These are phyloP conservation scores for Gallinago media DNA, from an alignment of 2,113 vertebrate species.

Conservation along the genomic window DNA sequence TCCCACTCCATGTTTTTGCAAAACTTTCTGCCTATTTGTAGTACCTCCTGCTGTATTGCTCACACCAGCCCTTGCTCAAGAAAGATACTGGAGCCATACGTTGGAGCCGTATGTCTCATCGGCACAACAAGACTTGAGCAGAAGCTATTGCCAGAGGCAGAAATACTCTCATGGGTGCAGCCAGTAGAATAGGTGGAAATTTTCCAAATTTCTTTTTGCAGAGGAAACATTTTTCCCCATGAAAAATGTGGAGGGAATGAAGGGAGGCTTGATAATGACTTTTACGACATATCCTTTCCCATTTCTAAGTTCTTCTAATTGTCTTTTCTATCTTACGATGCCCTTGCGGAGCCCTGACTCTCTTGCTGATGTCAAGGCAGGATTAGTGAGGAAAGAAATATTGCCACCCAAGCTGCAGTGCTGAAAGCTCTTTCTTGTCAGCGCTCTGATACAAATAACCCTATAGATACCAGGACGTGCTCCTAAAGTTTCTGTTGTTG, in stretches of 20 bases:
- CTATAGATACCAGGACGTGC: slow-evolving; percentile 22
- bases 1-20: slow-evolving; percentile 65
- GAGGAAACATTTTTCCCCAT: slow-evolving; percentile 32
- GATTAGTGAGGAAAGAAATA: slow-evolving; percentile 53
- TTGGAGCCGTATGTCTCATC: slow-evolving; percentile 57
- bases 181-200: slow-evolving; percentile 62
- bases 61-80: slow-evolving; percentile 58
- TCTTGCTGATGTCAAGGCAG: slow-evolving; percentile 39
- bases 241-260: slow-evolving; percentile 42
- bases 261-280: slow-evolving; percentile 29
- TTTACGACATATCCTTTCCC: slow-evolving; percentile 21
- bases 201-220: slow-evolving; percentile 53
- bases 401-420: slow-evolving; percentile 22
- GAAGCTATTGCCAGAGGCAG: slow-evolving; percentile 66
- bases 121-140: slow-evolving; percentile 23
- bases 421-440: slow-evolving; percentile 60
- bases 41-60: slow-evolving; percentile 70
- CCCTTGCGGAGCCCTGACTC: not conserved
- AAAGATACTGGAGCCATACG: slow-evolving; percentile 60
- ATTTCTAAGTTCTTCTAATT: slow-evolving; percentile 19
- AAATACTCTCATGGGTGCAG: slow-evolving; percentile 53
- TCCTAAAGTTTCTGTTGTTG: slow-evolving; percentile 23
- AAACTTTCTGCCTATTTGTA: slow-evolving; percentile 71
- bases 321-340: slow-evolving; percentile 18
- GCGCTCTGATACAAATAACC: slow-evolving; percentile 32